Evolutionary conservation across 2,113 vertebrate species (phyloP), one percentile per base, ranked within the genome.

Genomic region (Cygnus buccinator): DNA sequence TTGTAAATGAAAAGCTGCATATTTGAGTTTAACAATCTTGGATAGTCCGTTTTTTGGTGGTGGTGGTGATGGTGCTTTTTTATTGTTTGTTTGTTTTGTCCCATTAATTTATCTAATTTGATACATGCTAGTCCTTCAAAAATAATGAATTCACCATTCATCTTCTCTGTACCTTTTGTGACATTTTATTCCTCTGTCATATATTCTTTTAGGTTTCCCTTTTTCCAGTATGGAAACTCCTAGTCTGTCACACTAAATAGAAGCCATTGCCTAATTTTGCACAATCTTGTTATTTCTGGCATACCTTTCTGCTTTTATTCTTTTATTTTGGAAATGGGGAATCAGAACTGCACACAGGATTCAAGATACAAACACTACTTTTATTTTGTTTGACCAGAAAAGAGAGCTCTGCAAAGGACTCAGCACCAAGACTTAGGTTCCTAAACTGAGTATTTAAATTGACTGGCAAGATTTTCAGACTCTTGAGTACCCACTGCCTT

Each of bases 401-500:
- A 83, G 8, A 72, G 26, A 82, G 18, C 11, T 79, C 54, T 91
- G 81, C 43, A 82, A 95, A 82, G 23, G 66, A 72, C 52, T 87
- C 57, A 39, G 21, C 37, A 83, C 13, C 44, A 83, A 73, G 48
- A 65, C 25, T 77, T 50, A 37, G 52, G 50, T 94, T 71, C 89
- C 73, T 84, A 90, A 89, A 89, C 91, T 67, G 89, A 57, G 26
- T 88, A 89, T 90, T 86, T 80, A 84, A 89, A 77, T 20, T n/a
- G 35, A 37, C 55, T 75, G 35, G 52, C 19, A 61, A 84, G 76
- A 74, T 90, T 92, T 94, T 65, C 91, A 92, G 57, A 52, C 80
- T 84, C 35, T 28, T 85, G 85, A 89, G 54, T 88, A 85, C 39
- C 70, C 74, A 44, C 35, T 82, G 74, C 44, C 70, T 93, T 94